Conservation (phyloP, 2,797 vertebrate genomes). For the Pteropus rufus region DNA sequence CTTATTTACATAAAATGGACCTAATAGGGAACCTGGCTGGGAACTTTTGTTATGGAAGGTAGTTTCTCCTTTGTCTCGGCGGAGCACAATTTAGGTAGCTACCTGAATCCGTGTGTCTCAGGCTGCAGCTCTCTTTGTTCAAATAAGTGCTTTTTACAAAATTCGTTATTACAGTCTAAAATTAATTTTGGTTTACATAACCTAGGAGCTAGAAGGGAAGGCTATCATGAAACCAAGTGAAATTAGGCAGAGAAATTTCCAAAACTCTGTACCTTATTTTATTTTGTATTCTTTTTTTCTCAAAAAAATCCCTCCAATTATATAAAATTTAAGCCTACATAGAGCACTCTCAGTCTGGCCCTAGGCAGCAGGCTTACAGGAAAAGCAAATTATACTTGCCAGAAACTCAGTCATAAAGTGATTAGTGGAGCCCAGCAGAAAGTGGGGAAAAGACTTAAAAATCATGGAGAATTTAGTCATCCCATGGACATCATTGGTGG, state of each 20-base stretch:
- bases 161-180: too few species aligned
- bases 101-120: neutral
- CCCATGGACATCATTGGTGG: too few species aligned
- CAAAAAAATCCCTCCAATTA: neutral
- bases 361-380: neutral
- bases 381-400: neutral
- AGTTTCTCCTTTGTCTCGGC: neutral
- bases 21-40: neutral
- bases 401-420: neutral
- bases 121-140: neutral
- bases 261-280: neutral
- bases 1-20: neutral
- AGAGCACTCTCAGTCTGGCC: neutral
- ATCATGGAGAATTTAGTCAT: neutral
- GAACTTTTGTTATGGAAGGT: neutral
- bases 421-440: neutral
- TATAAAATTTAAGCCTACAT: neutral
- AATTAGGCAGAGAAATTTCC: neutral
- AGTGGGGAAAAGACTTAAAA: neutral
- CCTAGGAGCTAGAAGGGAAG: neutral
- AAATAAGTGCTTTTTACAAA: neutral
- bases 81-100: neutral
- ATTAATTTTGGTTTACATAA: neutral
- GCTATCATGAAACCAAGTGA: neutral
- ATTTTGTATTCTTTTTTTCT: neutral